These are phyloP conservation scores for Agapornis roseicollis DNA, from an alignment of 2,113 vertebrate species.

Conservation along the genomic window DNA sequence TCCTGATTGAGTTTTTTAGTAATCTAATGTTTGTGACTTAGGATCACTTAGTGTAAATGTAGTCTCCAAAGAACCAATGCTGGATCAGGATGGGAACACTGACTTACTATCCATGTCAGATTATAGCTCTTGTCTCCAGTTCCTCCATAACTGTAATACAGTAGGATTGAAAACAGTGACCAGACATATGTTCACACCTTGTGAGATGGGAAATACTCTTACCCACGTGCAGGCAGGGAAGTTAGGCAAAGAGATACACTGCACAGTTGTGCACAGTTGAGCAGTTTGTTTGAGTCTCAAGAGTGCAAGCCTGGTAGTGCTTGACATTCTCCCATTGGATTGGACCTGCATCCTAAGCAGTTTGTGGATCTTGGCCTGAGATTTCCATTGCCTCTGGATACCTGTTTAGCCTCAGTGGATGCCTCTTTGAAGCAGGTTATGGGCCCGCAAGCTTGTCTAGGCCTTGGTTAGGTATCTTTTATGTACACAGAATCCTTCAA, in stretches of 20 bases:
- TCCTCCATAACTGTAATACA: neutral
- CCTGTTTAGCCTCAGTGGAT: neutral
- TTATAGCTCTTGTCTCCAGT: neutral
- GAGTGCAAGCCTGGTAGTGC: neutral
- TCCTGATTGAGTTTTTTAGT: neutral
- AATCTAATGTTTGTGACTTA: neutral
- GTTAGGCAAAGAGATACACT: neutral
- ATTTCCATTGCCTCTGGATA: neutral
- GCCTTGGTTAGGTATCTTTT: neutral
- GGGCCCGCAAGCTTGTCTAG: neutral
- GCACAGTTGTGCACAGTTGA: neutral
- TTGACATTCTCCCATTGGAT: neutral
- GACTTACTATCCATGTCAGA: neutral
- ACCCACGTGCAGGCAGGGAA: neutral
- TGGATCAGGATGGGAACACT: neutral
- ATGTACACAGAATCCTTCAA: neutral
- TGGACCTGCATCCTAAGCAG: neutral
- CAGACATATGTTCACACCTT: neutral
- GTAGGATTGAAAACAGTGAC: neutral
- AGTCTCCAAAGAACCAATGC: neutral
- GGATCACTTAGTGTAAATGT: neutral
- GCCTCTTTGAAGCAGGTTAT: neutral
- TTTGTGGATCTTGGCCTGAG: neutral
- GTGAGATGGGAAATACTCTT: neutral
- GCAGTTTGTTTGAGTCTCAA: neutral